Evolutionary conservation across 1,140 invertebrate species (phyloP).

Genomic region (Artemia franciscana): DNA sequence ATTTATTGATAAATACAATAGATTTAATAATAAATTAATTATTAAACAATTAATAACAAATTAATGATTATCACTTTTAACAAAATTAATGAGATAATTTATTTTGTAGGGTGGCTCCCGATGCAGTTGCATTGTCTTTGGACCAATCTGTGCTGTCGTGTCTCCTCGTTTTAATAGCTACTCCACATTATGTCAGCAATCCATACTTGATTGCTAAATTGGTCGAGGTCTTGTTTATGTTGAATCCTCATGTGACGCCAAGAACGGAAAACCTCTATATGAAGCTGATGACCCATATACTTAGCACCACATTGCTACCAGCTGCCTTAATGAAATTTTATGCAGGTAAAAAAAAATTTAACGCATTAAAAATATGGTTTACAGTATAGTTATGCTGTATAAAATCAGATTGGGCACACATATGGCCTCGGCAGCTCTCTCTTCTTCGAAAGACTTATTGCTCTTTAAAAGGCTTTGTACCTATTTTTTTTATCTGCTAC

Average conservation of each 20-base stretch:
- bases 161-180: slow-evolving; percentile 67
- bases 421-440: too few species aligned
- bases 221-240: slow-evolving; percentile 76
- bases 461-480: too few species aligned
- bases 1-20: too few species aligned
- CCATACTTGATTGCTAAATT: slow-evolving; percentile 87
- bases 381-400: background rate
- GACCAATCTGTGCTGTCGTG: slow-evolving; percentile 64
- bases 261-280: slow-evolving; percentile 32
- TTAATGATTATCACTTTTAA: too few species aligned
- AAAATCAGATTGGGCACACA: too few species aligned
- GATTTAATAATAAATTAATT: too few species aligned
- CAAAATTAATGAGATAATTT: too few species aligned
- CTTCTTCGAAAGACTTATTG: too few species aligned
- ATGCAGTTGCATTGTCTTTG: slow-evolving; percentile 45
- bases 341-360: slow-evolving; percentile 27
- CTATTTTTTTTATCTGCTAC: too few species aligned
- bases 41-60: too few species aligned
- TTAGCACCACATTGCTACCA: slow-evolving; percentile 55
- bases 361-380: background rate
- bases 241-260: slow-evolving; percentile 52
- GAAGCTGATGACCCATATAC: slow-evolving; percentile 55
- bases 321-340: slow-evolving; percentile 92
- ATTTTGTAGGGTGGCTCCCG: slow-evolving; percentile 42
- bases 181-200: slow-evolving; percentile 72